A percentile compares a stretch with the other conserved stretches of the same genome.
Conservation (phyloP, 2,888 invertebrate genomes). For the Hydrotaea diabolus region DNA sequence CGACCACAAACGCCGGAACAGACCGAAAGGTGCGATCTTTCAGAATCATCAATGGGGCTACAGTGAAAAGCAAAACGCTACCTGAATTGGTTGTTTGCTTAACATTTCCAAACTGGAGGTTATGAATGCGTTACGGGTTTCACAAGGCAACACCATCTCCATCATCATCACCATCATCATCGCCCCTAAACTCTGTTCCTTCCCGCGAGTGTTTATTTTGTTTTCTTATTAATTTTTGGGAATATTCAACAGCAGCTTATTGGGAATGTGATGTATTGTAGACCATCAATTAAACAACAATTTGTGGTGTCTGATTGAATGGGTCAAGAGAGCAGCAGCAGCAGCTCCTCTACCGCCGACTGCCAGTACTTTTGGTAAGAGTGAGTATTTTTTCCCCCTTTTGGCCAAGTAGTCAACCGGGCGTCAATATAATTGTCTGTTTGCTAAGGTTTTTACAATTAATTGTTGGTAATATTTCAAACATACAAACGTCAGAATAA, state of each 20-base stretch:
- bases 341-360: too few relatives aligned
- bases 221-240: too few relatives aligned
- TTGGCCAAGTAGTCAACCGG: conserved; percentile 18
- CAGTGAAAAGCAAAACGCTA: conserved; percentile 29
- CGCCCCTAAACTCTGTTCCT: not conserved
- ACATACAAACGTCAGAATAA: too few relatives aligned
- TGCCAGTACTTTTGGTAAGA: too few relatives aligned
- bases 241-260: conserved; percentile 9
- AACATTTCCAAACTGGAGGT: not conserved
- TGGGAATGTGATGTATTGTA: conserved; percentile 55
- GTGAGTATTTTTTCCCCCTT: not conserved
- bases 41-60: not conserved
- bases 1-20: not conserved
- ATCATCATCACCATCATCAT: conserved; percentile 28
- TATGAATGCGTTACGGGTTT: conserved; percentile 46
- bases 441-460: conserved; percentile 49
- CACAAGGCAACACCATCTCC: conserved; percentile 30
- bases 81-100: conserved; percentile 55
- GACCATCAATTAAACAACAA: conserved; percentile 64
- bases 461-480: conserved; percentile 61
- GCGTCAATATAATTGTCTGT: conserved; percentile 48
- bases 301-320: conserved; percentile 44
- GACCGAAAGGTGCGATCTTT: conserved; percentile 46
- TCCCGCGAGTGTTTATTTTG: too few relatives aligned
- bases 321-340: conserved; percentile 32